A percentile compares a stretch with the other conserved stretches of the same genome.
These are phyloP conservation scores for Galago senegalensis DNA, from an alignment of 2,797 vertebrate genomes.

Conservation along the genomic window DNA sequence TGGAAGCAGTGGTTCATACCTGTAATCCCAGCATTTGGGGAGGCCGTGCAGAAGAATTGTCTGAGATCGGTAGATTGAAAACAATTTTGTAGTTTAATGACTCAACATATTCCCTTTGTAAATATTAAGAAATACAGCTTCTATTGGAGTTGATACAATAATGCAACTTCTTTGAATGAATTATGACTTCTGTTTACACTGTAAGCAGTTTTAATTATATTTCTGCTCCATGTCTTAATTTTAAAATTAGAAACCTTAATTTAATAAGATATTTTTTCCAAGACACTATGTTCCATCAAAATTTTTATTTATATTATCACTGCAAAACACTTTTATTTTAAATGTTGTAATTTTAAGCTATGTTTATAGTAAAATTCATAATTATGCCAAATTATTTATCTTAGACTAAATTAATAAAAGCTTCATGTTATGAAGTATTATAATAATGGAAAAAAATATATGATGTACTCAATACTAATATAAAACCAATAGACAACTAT, in stretches of 20 bases:
- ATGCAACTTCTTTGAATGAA: constrained; percentile 39
- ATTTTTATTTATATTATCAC: not conserved
- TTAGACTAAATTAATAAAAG: not conserved
- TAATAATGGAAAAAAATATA: no score
- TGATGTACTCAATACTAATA: no score
- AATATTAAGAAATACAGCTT: not conserved
- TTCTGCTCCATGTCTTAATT: constrained; percentile 31
- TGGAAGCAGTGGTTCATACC: not conserved
- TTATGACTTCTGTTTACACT: not conserved
- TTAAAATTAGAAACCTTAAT: constrained; percentile 31
- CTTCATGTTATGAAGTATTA: not conserved
- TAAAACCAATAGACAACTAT: no score
- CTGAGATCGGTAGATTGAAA: not conserved
- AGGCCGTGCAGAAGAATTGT: not conserved
- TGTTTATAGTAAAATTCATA: not conserved
- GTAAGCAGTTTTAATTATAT: not conserved
- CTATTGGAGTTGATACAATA: constrained; percentile 7
- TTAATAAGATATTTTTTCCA: constrained; percentile 18
- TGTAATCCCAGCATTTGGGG: not conserved
- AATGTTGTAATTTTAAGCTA: not conserved
- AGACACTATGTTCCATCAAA: not conserved
- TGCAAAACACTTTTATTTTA: not conserved
- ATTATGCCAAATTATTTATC: not conserved
- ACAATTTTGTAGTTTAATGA: not conserved
- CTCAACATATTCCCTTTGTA: not conserved